A percentile compares a stretch with the other conserved stretches of the same genome.
Conservation (phyloP, 2,113 vertebrate species). For the Atrichornis clamosus region DNA sequence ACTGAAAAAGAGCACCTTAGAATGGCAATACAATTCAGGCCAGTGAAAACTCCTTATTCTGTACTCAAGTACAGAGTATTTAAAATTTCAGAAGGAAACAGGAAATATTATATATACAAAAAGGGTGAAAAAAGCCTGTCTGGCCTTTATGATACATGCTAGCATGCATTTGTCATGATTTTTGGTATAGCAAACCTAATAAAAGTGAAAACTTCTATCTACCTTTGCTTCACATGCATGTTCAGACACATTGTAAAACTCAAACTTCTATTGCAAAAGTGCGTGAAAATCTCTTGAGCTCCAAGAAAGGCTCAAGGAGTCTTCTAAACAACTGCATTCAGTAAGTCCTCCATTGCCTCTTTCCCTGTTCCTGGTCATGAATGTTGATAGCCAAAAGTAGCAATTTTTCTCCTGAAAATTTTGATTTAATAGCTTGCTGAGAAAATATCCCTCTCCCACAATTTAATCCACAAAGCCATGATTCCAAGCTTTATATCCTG, state of each 20-base stretch:
- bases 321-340: not conserved
- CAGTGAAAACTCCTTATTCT: not conserved
- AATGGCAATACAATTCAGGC: not conserved
- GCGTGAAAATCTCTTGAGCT: not conserved
- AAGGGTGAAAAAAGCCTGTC: not conserved
- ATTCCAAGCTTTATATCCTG: not conserved
- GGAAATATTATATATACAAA: not conserved
- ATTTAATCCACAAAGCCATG: not conserved
- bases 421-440: not conserved
- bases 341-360: not conserved
- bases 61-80: not conserved
- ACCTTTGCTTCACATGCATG: not conserved
- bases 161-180: rapidly evolving
- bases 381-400: not conserved
- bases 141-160: not conserved
- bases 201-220: not conserved
- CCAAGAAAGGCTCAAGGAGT: not conserved
- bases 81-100: not conserved
- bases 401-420: not conserved
- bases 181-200: not conserved
- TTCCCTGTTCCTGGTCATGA: not conserved
- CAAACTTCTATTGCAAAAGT: not conserved
- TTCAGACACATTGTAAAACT: not conserved
- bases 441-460: not conserved
- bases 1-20: not conserved